Evolutionary conservation across 2,888 invertebrate species (phyloP).

Genomic region (Drosophila histrio): DNA sequence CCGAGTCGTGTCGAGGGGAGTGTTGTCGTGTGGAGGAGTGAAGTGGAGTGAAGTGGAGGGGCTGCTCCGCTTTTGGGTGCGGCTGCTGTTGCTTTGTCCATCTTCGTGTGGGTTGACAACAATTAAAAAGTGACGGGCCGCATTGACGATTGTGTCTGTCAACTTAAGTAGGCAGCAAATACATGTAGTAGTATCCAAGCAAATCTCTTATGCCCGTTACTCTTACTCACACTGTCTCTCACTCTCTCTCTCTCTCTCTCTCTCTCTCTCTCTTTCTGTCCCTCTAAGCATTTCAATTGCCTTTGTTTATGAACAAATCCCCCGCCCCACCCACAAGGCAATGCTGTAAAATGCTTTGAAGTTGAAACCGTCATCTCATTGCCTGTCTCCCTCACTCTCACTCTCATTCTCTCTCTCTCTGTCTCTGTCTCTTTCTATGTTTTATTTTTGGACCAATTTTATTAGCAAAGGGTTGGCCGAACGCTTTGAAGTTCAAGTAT

Average conservation of each 20-base stretch:
- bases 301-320: constrained; percentile 55
- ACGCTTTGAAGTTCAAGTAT: constrained; percentile 75
- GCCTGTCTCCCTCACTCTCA: background rate
- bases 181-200: constrained; percentile 42
- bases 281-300: constrained; percentile 60
- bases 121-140: constrained; percentile 67
- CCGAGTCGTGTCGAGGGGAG: background rate
- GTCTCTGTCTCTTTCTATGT: constrained; percentile 15
- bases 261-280: background rate
- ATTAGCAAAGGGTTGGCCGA: constrained; percentile 71
- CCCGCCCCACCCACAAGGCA: constrained; percentile 24
- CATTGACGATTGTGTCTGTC: constrained; percentile 22
- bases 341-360: constrained; percentile 58
- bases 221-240: constrained; percentile 13
- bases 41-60: background rate
- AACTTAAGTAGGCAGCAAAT: constrained; percentile 68
- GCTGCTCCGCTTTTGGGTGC: constrained; percentile 51
- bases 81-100: constrained; percentile 62
- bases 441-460: constrained; percentile 72
- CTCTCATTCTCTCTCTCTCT: constrained; percentile 3
- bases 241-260: background rate
- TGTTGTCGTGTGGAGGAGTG: background rate
- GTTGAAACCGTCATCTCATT: constrained; percentile 49
- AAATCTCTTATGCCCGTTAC: constrained; percentile 25
- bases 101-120: constrained; percentile 73